Conservation (phyloP, 2,113 vertebrate species). For the Panthera tigris region DNA sequence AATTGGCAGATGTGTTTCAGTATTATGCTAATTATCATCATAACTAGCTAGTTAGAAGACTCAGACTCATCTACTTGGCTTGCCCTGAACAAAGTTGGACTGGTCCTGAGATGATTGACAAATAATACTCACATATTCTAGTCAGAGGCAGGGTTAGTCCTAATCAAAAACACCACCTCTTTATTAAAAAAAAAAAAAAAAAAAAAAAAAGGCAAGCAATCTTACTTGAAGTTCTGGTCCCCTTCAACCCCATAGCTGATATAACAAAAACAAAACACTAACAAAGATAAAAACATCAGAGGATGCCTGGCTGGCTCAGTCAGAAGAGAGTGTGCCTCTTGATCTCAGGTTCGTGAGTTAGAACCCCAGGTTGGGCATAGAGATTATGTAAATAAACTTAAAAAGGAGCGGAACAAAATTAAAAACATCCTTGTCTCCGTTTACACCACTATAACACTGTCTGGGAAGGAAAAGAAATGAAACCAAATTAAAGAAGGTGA, state of each 20-base stretch:
- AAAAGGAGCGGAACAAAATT: background rate
- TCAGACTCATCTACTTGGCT: background rate
- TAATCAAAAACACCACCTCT: background rate
- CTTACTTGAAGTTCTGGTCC: constrained; percentile 5
- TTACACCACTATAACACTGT: background rate
- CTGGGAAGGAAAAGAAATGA: constrained; percentile 37
- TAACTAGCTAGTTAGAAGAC: background rate
- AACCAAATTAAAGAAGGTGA: constrained; percentile 9
- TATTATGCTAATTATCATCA: constrained; percentile 15
- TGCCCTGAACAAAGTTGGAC: background rate
- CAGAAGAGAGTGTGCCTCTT: background rate
- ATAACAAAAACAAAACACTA: background rate
- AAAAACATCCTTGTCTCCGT: background rate
- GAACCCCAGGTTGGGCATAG: background rate
- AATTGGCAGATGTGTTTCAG: constrained; percentile 14
- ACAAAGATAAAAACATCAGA: background rate
- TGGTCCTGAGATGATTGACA: background rate
- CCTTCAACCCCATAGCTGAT: background rate
- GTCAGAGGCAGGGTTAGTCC: background rate
- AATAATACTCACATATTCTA: background rate
- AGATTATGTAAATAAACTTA: background rate
- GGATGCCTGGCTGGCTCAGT: background rate
- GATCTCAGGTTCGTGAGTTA: background rate
- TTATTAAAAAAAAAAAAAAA: background rate
- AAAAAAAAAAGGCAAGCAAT: background rate